Evolutionary conservation across 2,888 invertebrate genomes (phyloP), one percentile per base, ranked within the genome.

Genomic region (Drosophila eohydei): DNA sequence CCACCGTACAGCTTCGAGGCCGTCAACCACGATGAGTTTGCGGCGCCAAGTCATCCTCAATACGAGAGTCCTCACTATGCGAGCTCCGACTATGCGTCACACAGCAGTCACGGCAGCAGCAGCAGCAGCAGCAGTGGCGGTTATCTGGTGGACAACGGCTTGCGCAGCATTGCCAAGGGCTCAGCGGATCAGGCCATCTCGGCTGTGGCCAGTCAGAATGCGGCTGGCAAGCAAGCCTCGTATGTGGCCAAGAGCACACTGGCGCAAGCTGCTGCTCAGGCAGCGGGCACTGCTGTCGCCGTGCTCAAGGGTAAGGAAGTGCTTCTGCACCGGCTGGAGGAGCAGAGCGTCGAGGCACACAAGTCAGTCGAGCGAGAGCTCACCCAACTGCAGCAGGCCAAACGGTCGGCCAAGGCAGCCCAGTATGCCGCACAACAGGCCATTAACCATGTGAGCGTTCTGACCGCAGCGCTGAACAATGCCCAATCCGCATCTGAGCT

Each of bases 161-260:
- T 96, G 30, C 94, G 95, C 74, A 95, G 95, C 58, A 95, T 95
- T 55, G 95, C 95, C 3, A 95, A 95, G 61, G 95, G 95, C 0
- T 96, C 96, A 0, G 96, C 96, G 0, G 95, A 96, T 87, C 95
- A 96, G 90, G 96, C 96, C 5, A 95, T 95, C 80, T 95, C 95
- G 48, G 96, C 96, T 12, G 94, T 95, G 9, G 94, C 94, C n/a
- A 96, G 95, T 85, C 96, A 96, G 90, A 95, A 95, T 54, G 95
- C 95, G 0, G 96, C 96, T 0, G 96, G 95, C 0, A 95, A 95
- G 68, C 96, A 96, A 91, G 96, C 96, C 0, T 96, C 96, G 0
- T 96, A 95, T 87, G 95, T 96, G 6, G 96, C 96, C 0, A 96
- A 96, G 93, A 96, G 95, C 84, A 96, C 96, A 0, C 89, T 96